Percentiles rank a stretch among this genome's conserved stretches.
Conservation (phyloP, 2,888 invertebrate species). For the Eupithecia centaureata region DNA sequence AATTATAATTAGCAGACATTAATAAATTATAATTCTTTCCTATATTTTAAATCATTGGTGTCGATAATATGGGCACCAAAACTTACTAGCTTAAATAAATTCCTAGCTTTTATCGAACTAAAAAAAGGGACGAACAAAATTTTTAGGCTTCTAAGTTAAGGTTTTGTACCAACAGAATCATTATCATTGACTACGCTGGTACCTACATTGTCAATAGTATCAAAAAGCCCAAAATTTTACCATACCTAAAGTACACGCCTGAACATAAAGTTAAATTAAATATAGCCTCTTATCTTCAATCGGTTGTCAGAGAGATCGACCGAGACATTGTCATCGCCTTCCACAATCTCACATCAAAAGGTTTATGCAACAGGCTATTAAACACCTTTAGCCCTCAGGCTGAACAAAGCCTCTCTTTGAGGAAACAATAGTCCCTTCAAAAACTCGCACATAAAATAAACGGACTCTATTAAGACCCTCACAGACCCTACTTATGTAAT, state of each 20-base stretch:
- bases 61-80: neutral
- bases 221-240: neutral
- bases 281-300: neutral
- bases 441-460: slow-evolving; percentile 11
- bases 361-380: slow-evolving; percentile 20
- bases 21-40: neutral
- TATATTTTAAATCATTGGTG: neutral
- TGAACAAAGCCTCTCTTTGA: slow-evolving; percentile 13
- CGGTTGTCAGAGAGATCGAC: neutral
- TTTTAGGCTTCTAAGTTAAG: neutral
- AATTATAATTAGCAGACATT: neutral
- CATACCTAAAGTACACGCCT: neutral
- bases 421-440: slow-evolving; percentile 9
- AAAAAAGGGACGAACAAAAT: neutral
- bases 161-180: neutral
- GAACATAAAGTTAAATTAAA: neutral
- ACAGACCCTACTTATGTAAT: slow-evolving; percentile 6
- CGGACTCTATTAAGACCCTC: neutral
- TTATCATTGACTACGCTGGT: neutral
- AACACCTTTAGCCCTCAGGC: slow-evolving; percentile 13
- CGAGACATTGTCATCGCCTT: slow-evolving; percentile 21
- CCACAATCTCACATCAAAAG: slow-evolving; percentile 12
- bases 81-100: neutral
- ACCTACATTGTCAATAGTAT: neutral
- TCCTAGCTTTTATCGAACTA: neutral